A percentile compares a stretch with the other conserved stretches of the same genome.
These are phyloP conservation scores for Epinephelus lanceolatus DNA, from an alignment of 2,113 vertebrate genomes.

Conservation along the genomic window DNA sequence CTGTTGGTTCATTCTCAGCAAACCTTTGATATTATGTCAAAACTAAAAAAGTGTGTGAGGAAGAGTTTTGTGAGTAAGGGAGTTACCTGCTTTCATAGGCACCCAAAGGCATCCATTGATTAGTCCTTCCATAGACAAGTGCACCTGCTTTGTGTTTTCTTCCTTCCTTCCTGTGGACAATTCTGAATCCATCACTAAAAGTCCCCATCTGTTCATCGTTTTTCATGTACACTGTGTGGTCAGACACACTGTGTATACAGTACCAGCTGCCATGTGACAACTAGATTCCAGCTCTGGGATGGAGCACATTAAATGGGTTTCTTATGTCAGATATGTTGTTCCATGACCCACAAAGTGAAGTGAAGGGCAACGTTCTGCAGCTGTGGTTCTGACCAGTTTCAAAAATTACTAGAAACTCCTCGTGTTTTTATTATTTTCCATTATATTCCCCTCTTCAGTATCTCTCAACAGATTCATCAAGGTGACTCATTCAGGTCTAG, in stretches of 20 bases:
- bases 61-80: neutral
- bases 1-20: neutral
- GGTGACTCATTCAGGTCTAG: neutral
- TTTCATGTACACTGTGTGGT: slow-evolving; percentile 48
- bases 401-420: neutral
- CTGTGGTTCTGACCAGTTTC: neutral
- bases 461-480: neutral
- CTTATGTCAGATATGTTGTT: slow-evolving; percentile 27
- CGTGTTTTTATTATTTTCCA: neutral
- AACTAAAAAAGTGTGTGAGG: slow-evolving; percentile 1
- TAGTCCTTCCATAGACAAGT: neutral
- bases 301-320: slow-evolving; percentile 15
- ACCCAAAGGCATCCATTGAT: neutral
- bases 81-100: neutral
- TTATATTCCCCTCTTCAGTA: neutral
- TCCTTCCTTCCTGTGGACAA: slow-evolving; percentile 27
- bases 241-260: slow-evolving; percentile 39
- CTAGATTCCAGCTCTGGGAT: slow-evolving; percentile 29
- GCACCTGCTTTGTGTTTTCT: slow-evolving; percentile 49
- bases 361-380: neutral
- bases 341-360: neutral
- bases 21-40: slow-evolving; percentile 6
- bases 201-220: slow-evolving; percentile 56
- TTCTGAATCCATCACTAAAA: neutral
- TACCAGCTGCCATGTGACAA: slow-evolving; percentile 60